Percentiles rank a stretch among this genome's conserved stretches.
Conservation (phyloP, 2,888 invertebrate genomes). For the Drosophila birchii region DNA sequence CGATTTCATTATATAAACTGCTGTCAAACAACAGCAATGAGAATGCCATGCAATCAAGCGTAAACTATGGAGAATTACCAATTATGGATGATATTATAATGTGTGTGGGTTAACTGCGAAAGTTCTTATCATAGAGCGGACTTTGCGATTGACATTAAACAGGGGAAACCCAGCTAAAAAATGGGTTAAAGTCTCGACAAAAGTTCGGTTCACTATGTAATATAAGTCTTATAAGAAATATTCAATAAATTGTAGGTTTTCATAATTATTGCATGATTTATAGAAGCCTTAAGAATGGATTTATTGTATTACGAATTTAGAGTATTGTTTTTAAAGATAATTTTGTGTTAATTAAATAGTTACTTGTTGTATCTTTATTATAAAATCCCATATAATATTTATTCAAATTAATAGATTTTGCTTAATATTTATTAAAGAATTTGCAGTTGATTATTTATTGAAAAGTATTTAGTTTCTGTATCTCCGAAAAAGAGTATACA, state of each 20-base stretch:
- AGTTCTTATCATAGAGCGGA: conserved; percentile 23
- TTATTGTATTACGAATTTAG: background rate
- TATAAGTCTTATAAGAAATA: too few relatives aligned
- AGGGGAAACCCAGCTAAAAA: background rate
- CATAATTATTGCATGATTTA: background rate
- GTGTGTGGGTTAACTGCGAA: conserved; percentile 38
- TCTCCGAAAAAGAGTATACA: background rate
- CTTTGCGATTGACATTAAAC: background rate
- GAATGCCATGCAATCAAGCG: conserved; percentile 58
- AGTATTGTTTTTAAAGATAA: background rate
- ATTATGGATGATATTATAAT: conserved; percentile 47
- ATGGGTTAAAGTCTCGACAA: too few relatives aligned
- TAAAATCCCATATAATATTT: too few relatives aligned
- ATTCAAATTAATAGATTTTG: too few relatives aligned
- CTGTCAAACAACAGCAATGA: conserved; percentile 41
- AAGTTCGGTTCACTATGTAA: too few relatives aligned
- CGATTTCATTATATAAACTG: conserved; percentile 34
- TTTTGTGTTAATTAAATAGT: background rate
- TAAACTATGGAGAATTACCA: conserved; percentile 44
- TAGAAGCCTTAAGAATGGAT: background rate
- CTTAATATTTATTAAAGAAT: too few relatives aligned
- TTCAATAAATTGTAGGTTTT: fast-evolving
- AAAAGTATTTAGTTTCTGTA: background rate
- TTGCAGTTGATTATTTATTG: background rate
- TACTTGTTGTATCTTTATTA: too few relatives aligned